These are phyloP conservation scores for Nemopilema nomurai DNA, from an alignment of 30 jellyfish, hydroid and myxozoan genomes.

Conservation along the genomic window DNA sequence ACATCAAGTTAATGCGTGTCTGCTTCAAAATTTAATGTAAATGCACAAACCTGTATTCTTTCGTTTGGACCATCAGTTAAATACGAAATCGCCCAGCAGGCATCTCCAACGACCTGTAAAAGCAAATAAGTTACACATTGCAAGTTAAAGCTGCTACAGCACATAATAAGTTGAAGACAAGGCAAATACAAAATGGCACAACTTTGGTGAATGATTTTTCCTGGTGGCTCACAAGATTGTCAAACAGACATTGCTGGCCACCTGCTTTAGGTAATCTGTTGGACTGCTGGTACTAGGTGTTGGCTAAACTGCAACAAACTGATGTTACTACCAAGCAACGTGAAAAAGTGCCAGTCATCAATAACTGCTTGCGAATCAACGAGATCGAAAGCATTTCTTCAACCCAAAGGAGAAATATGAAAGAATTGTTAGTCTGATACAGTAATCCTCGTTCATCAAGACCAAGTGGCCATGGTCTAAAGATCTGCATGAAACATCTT, in stretches of 20 bases:
- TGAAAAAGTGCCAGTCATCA: background rate
- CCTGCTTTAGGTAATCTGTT: background rate
- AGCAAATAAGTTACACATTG: background rate
- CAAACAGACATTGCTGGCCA: background rate
- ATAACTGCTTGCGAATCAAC: no score
- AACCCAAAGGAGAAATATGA: no score
- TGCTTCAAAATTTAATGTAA: constrained; percentile 5
- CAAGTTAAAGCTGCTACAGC: no score
- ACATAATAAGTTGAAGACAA: no score
- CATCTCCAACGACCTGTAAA: constrained; percentile 90
- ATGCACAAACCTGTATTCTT: constrained; percentile 67
- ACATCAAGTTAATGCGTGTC: no score
- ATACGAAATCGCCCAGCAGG: constrained; percentile 99
- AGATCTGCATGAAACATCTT: background rate
- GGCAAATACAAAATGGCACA: no score
- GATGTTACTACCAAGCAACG: background rate
- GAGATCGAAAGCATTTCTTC: no score
- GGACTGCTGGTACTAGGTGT: background rate
- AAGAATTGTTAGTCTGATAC: no score
- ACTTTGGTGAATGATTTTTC: background rate
- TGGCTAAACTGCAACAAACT: no score
- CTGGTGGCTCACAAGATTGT: background rate
- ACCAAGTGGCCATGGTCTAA: no score
- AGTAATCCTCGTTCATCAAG: no score
- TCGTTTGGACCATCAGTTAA: constrained; percentile 98